A percentile compares a stretch with the other conserved stretches of the same genome.
Evolutionary conservation across 2,797 vertebrate genomes (phyloP).

Genomic region (Danionella dracula): DNA sequence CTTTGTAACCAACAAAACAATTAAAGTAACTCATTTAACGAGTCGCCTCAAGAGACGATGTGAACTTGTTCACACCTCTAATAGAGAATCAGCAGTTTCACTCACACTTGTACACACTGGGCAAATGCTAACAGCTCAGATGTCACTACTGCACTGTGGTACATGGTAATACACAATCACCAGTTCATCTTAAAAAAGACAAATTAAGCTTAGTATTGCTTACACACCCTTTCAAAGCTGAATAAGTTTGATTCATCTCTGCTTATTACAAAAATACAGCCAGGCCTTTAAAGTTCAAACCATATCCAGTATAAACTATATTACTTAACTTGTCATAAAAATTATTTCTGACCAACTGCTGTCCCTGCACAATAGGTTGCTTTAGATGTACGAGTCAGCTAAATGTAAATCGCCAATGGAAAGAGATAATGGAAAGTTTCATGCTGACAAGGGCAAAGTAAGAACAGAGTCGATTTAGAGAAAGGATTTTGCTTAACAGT

Average conservation of each 20-base stretch:
- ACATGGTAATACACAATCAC: too few relatives aligned
- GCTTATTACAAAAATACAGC: too few relatives aligned
- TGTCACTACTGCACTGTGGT: too few relatives aligned
- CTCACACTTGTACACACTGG: conserved; percentile 12
- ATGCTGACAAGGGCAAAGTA: background rate
- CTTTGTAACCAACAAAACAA: background rate
- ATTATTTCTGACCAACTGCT: background rate
- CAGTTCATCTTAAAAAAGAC: too few relatives aligned
- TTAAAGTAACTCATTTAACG: background rate
- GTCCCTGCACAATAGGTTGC: background rate
- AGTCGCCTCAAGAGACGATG: background rate
- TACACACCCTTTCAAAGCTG: too few relatives aligned
- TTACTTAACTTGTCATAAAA: background rate
- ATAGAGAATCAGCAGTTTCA: conserved; percentile 15
- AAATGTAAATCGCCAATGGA: conserved; percentile 3
- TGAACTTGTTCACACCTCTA: conserved; percentile 16
- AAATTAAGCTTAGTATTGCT: too few relatives aligned
- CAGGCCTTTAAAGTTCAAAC: too few relatives aligned
- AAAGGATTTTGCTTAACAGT: background rate
- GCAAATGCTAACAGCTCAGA: background rate
- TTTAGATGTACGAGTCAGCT: background rate
- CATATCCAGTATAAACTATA: background rate
- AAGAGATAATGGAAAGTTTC: background rate
- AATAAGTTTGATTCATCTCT: too few relatives aligned
- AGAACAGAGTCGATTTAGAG: background rate